Base-by-base conservation (phyloP, 2,888 invertebrate species). In the Dascillus cervinus region DNA sequence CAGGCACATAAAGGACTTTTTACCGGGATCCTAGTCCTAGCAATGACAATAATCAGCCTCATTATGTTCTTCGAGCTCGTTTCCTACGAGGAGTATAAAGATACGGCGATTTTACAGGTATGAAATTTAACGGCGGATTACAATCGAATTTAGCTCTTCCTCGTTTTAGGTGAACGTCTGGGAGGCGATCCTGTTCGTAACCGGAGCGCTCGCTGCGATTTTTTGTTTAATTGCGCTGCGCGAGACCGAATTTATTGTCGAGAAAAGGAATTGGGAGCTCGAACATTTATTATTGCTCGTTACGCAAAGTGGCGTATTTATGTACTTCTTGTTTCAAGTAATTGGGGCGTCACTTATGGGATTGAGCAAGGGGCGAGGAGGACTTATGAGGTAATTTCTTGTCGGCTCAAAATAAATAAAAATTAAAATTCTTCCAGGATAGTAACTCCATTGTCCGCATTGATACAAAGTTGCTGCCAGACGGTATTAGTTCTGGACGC, bases 1-100 rank as follows among this genome's bases (percentile, higher is more conserved):
- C 80, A 82, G 47, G 85, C 88, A 1, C 86, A 87, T 58, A 78
- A 82, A 60, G 73, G 90, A 43, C 73, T 91, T 56, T 80, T 78
- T 52, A 70, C 72, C 15, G 78, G 88, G 3, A 74, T 83, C 26
- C 67, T 79, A 5, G 71, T 80, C 8, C 69, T 83, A 3, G 79
- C 81, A 1, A 71, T 79, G 3, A 80, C 82, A 20, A 83, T 87
- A 30, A 83, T 89, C 53, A 80, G 82, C 15, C 74, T 90, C 39
- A 87, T 91, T 30, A 79, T 88, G 72, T 90, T 89, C 67, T 89
- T 88, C 61, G 88, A 89, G 4, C 66, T 91, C 23, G 79, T 80
- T 34, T 73, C 71, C 35, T 73, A 73, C 44, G 72, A 75, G 1
- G 66, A 69, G 3, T 77, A 76, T 38, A 71, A 74, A 32, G 65